phyloP scores from a whole-genome alignment of 1,140 invertebrate genomes.

The honey bee (Apis mellifera) region DNA sequence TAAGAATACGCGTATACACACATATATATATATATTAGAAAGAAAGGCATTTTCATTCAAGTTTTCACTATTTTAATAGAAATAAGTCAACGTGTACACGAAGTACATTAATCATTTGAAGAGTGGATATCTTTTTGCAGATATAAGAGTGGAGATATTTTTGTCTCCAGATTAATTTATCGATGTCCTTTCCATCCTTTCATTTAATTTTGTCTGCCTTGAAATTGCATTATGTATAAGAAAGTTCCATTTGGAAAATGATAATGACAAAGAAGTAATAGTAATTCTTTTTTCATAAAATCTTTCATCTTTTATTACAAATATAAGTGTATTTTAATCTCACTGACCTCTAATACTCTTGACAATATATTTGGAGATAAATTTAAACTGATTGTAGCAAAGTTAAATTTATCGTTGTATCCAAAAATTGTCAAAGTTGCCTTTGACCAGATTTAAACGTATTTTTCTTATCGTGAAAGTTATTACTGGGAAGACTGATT shows the following conservation, averaged over 20 bases:
- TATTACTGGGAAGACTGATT: background rate
- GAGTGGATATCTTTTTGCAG: slow-evolving; percentile 3
- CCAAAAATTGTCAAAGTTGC: background rate
- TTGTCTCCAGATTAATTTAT: slow-evolving; percentile 10
- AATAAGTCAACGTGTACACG: background rate
- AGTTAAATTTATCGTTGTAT: background rate
- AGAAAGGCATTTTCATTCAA: too few relatives aligned
- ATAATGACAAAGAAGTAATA: background rate
- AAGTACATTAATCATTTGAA: slow-evolving; percentile 9
- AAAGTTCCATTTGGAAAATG: background rate
- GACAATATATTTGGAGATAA: background rate
- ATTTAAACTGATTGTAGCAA: background rate
- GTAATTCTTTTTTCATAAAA: too few relatives aligned
- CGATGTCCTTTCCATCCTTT: slow-evolving; percentile 13
- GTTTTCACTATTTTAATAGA: background rate
- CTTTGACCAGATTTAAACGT: background rate
- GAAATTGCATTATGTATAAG: background rate
- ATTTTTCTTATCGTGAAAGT: background rate
- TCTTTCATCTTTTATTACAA: background rate
- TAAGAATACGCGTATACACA: too few relatives aligned
- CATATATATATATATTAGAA: too few relatives aligned
- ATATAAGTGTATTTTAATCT: background rate
- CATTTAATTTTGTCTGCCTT: background rate
- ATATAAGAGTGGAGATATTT: background rate
- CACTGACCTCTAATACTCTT: background rate